Evolutionary conservation across 1,140 invertebrate species (phyloP).

Genomic region (Drosophila subobscura): DNA sequence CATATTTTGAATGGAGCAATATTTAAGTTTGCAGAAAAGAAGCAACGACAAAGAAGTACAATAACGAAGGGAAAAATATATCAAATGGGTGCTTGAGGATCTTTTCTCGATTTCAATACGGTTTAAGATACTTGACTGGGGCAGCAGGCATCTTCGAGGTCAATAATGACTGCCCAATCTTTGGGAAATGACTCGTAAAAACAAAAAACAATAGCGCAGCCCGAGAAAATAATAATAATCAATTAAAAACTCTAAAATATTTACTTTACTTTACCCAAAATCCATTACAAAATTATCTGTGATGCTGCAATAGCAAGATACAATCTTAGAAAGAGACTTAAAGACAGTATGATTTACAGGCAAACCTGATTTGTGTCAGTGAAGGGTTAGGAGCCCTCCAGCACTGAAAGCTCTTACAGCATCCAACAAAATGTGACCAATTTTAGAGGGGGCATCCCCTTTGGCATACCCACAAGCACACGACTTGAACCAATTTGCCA

Average conservation of each 20-base stretch:
- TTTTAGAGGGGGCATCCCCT: background rate
- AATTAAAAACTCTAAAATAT: background rate
- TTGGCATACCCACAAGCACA: background rate
- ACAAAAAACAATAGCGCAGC: no score
- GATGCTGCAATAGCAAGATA: no score
- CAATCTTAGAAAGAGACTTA: conserved; percentile 20
- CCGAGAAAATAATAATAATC: background rate
- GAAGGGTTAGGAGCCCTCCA: no score
- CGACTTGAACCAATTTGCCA: conserved; percentile 6
- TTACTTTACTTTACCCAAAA: background rate
- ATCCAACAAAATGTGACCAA: conserved; percentile 1
- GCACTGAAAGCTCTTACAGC: no score
- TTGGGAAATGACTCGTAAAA: no score
- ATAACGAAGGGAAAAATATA: background rate
- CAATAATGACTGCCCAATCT: no score
- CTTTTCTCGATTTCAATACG: no score
- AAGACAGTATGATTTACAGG: conserved; percentile 16
- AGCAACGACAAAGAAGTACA: background rate
- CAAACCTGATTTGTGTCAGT: no score
- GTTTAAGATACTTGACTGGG: no score
- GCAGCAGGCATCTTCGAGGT: no score
- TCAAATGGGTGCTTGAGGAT: no score
- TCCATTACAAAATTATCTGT: background rate
- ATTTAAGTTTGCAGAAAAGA: conserved; percentile 12
- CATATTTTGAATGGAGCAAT: conserved; percentile 45